Conservation (phyloP, 2,797 vertebrate genomes). For the Typhlichthys eigenmanni region DNA sequence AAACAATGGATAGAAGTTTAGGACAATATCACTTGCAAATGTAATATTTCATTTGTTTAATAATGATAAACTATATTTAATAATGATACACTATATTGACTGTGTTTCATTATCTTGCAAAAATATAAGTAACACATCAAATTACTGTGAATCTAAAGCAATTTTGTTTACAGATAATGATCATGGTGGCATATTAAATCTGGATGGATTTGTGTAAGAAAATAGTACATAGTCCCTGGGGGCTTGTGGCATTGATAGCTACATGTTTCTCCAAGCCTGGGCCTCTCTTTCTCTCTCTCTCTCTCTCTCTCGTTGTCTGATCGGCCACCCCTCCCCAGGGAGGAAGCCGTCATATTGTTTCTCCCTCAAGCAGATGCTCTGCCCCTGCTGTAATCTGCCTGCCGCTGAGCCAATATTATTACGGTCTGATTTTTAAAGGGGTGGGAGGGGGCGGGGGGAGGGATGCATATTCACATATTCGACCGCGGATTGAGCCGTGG, state of each 20-base stretch:
- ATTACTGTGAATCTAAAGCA: slow-evolving; percentile 26
- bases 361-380: slow-evolving; percentile 73
- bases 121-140: slow-evolving; percentile 3
- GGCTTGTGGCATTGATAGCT: slow-evolving; percentile 55
- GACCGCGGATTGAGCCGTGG: slow-evolving; percentile 23
- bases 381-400: slow-evolving; percentile 63
- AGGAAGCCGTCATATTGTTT: slow-evolving; percentile 68
- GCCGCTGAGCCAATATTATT: slow-evolving; percentile 70
- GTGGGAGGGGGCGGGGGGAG: background rate
- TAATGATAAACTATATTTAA: background rate
- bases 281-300: slow-evolving; percentile 27
- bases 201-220: slow-evolving; percentile 23
- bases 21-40: background rate
- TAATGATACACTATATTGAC: background rate
- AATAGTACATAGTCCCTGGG: slow-evolving; percentile 17
- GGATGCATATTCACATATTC: slow-evolving; percentile 42
- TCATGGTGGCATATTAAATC: slow-evolving; percentile 27
- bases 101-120: background rate
- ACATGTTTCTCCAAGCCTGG: slow-evolving; percentile 45
- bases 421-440: slow-evolving; percentile 45
- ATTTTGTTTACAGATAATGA: slow-evolving; percentile 14
- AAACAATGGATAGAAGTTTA: background rate
- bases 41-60: no score
- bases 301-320: slow-evolving; percentile 69
- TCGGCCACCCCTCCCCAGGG: slow-evolving; percentile 55